Percentiles rank a stretch among this genome's conserved stretches.
phyloP scores from a whole-genome alignment of 2,888 invertebrate genomes.

The Ichneumoninae sp. region DNA sequence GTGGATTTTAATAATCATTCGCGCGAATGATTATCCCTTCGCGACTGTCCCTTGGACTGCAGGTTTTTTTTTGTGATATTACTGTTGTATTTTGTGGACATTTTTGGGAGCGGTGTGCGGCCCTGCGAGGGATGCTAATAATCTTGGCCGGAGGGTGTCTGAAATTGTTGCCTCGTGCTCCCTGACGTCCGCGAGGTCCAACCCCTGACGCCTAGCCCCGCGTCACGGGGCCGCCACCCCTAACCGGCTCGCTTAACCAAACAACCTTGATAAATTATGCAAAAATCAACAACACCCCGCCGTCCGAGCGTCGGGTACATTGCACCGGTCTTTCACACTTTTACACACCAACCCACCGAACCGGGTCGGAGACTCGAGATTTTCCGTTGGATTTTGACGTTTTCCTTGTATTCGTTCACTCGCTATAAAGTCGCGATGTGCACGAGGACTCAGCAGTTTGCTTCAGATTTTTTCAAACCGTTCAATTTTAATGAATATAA shows the following conservation, averaged over 20 bases:
- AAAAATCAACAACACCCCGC: constrained; percentile 83
- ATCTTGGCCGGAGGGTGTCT: constrained; percentile 81
- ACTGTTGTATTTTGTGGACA: constrained; percentile 20
- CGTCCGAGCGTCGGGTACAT: constrained; percentile 26
- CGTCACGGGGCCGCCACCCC: constrained; percentile 67
- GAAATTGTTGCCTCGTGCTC: constrained; percentile 79
- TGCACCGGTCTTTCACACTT: constrained; percentile 42
- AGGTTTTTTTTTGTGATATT: neutral
- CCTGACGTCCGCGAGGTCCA: constrained; percentile 67
- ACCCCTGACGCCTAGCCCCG: constrained; percentile 60
- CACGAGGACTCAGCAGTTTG: neutral
- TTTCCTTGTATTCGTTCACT: neutral
- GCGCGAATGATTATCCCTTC: neutral
- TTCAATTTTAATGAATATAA: neutral
- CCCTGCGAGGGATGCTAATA: constrained; percentile 81
- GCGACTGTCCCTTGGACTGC: neutral
- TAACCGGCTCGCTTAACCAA: constrained; percentile 81
- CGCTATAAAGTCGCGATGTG: neutral
- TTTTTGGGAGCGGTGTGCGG: constrained; percentile 69
- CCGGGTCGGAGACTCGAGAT: neutral
- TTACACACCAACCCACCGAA: neutral
- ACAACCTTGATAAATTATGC: constrained; percentile 84
- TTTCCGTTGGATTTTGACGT: constrained; percentile 6
- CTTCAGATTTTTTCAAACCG: neutral
- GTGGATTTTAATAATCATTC: neutral